Conservation (phyloP, 64 coral and sea anemone species). For the Montipora foliosa region DNA sequence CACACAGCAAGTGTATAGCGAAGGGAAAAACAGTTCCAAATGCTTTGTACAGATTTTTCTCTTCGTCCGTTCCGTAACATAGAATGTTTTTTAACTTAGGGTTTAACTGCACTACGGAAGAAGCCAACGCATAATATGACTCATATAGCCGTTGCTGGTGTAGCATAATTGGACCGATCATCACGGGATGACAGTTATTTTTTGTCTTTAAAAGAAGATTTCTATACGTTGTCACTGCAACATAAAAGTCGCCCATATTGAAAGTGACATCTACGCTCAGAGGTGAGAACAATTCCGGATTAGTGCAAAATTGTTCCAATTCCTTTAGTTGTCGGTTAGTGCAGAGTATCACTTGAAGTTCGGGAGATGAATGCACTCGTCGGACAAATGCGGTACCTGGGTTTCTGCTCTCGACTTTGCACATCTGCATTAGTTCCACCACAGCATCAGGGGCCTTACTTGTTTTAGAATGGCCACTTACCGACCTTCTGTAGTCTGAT, state of each 20-base stretch:
- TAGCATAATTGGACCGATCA: conserved; percentile 36
- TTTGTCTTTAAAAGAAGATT: conserved; percentile 25
- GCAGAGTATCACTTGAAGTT: not conserved
- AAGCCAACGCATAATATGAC: conserved; percentile 9
- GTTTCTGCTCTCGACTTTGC: not conserved
- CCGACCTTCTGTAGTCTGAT: not conserved
- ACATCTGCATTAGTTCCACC: conserved; percentile 11
- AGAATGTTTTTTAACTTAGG: not conserved
- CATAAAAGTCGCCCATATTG: conserved; percentile 21
- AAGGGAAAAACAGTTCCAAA: conserved; percentile 30
- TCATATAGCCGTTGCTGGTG: conserved; percentile 25
- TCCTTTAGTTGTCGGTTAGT: not conserved
- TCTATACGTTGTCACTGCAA: not conserved
- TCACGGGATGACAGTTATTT: conserved; percentile 20
- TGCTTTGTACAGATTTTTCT: conserved; percentile 6
- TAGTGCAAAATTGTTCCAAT: conserved; percentile 3
- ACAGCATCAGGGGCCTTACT: not conserved
- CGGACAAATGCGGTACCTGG: not conserved
- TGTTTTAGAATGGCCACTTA: not conserved
- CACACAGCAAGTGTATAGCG: conserved; percentile 14
- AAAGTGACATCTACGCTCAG: not conserved
- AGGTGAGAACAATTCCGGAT: conserved; percentile 1
- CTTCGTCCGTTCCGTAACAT: conserved; percentile 23
- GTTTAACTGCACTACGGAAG: not conserved
- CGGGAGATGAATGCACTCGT: not conserved